Conservation (phyloP, 2,888 invertebrate species). For the Tiliacea aurago region DNA sequence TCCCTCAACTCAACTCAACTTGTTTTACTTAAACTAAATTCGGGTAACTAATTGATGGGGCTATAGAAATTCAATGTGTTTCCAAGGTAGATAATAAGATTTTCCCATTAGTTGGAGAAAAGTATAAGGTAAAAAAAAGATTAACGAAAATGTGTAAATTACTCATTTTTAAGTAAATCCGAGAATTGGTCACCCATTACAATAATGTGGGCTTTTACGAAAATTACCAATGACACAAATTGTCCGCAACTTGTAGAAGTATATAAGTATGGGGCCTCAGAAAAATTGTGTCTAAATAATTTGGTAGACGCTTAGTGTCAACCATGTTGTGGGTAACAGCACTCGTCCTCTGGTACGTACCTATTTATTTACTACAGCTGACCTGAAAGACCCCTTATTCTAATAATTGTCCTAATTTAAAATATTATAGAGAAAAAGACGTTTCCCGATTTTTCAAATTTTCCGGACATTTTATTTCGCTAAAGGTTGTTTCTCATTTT, state of each 20-base stretch:
- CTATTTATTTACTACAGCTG: background rate
- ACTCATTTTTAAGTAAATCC: background rate
- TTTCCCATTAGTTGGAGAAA: background rate
- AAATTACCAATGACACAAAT: constrained; percentile 1
- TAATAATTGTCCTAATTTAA: background rate
- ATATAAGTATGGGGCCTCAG: background rate
- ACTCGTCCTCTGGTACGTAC: constrained; percentile 34
- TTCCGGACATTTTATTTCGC: too few relatives aligned
- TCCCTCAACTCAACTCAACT: too few relatives aligned
- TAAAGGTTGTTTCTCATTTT: too few relatives aligned
- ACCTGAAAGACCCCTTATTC: too few relatives aligned
- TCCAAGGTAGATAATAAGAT: too few relatives aligned
- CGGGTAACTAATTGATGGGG: too few relatives aligned
- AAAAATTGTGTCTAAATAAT: constrained; percentile 9
- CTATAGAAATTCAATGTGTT: too few relatives aligned
- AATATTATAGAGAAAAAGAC: background rate
- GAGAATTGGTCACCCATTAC: background rate
- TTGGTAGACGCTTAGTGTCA: constrained; percentile 1
- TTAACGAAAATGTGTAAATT: background rate
- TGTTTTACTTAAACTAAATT: too few relatives aligned
- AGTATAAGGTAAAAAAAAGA: background rate
- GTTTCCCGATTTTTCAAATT: background rate
- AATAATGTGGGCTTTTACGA: background rate
- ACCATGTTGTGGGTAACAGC: constrained; percentile 20
- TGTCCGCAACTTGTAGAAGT: background rate